Evolutionary conservation across 2,113 vertebrate species (phyloP), one percentile per base, ranked within the genome.

Genomic region (Rhynchopsitta pachyrhyncha): DNA sequence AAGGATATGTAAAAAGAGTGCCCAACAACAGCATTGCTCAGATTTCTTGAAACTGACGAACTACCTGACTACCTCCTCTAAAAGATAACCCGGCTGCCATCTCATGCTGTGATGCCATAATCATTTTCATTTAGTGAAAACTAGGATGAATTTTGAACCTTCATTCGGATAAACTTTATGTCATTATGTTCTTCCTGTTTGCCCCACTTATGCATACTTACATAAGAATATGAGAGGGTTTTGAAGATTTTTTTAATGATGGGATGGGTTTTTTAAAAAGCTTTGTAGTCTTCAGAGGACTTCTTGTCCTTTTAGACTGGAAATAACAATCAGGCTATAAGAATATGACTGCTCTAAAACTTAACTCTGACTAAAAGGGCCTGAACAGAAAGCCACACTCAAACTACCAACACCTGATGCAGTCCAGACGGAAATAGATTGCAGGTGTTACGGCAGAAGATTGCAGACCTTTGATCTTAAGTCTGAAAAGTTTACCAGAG

Each of bases 221-320:
- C 13, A 17, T 22, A 6, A 44, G 14, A 69, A 37, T 60, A 50
- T 64, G 4, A 55, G 17, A 18, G 5, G 71, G 7, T 4, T 27
- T 67, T 24, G 57, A 59, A 2, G 0, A 4, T 2, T 18, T 47
- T 73, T 87, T 20, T 33, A 55, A 41, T 2, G 9, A 25, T 33
- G 13, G 2, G 8, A 1, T 28, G 28, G 16, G 1, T 3, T 19
- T 60, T 75, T 68, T 63, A 41, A 2, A 59, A 8, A 53, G 11
- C 24, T 53, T 24, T 71, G 14, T 25, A 75, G 22, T 31, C 37
- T 85, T 94, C 8, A 70, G 46, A 39, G 10, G 50, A 67, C 8
- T 70, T 78, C 18, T 27, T 53, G 3, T 59, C 52, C 16, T 39
- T 69, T 39, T 50, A 57, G 24, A 44, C 19, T 60, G 52, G 35